Evolutionary conservation across 2,797 vertebrate species (phyloP), one percentile per base, ranked within the genome.

Genomic region (Eutrigla gurnardus): DNA sequence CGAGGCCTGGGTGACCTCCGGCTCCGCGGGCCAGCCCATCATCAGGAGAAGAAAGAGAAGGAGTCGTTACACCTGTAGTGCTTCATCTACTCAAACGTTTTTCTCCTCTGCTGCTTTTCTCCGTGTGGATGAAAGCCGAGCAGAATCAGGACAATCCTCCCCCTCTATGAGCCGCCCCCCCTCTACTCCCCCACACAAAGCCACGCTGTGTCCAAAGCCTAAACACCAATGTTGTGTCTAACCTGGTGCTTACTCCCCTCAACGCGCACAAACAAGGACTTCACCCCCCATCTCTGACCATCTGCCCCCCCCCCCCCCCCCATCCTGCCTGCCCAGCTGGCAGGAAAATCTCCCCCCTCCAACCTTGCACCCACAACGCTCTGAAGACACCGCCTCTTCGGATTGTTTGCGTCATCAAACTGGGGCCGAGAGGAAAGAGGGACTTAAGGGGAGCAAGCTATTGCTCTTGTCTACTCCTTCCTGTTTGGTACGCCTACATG

Each of bases 171-270:
- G 42, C 66, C 42, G 64, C 73, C 50, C 39, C 64, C 67, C 53
- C 80, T 77, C 81, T 45, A 67, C 53, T 64, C 37, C 7, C 65
- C 58, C 74, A 78, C 67, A 86, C 75, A 86, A 78, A 86, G 73
- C 80, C 86, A 57, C 36, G 74, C 83, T 82, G 84, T 39, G 73
- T 66, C 80, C 80, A 70, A 53, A 84, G 77, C 79, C 70, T 76
- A 88, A 85, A 87, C 79, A 60, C 71, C 80, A 82, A 35, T 91
- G 92, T 93, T 93, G 89, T 93, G 92, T 91, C 93, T 91, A 90
- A 90, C 86, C 71, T 89, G 86, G 81, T 77, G 77, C 91, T 93
- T 88, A 91, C 81, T 78, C 75, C 87, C 87, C 84, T 90, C 89
- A 73, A 76, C 18, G 77, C 59, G 64, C 90, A 91, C 87, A 92